Evolutionary conservation across 2,888 invertebrate species (phyloP).

Genomic region (Cataglyphis altisquamis): DNA sequence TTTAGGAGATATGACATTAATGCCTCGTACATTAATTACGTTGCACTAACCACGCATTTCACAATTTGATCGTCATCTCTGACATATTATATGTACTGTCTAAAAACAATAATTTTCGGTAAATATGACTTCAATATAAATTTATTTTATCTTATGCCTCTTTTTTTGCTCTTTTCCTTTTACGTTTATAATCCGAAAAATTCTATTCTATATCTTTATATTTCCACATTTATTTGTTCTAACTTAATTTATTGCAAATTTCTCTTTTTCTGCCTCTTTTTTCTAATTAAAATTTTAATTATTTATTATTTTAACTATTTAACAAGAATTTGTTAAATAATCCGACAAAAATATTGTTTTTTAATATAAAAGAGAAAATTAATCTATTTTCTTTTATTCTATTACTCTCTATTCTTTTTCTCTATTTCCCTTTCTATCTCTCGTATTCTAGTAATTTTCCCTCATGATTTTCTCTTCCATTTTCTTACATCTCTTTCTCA

Average conservation of each 20-base stretch:
- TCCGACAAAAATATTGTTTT: background rate
- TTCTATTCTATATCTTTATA: background rate
- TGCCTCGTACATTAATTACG: constrained; percentile 22
- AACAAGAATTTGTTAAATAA: background rate
- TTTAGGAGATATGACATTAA: constrained; percentile 45
- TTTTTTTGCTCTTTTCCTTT: background rate
- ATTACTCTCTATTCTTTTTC: background rate
- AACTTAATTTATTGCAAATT: too few relatives aligned
- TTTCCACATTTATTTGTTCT: background rate
- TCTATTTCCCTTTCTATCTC: background rate
- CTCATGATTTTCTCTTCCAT: constrained; percentile 13
- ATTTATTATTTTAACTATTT: background rate
- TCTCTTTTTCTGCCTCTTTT: background rate
- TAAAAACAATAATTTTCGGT: background rate
- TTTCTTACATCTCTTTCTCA: constrained; percentile 5
- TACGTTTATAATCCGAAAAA: background rate
- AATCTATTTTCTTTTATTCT: background rate
- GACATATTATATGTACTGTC: background rate
- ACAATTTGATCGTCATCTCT: background rate
- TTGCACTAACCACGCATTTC: background rate
- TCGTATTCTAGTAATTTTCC: background rate
- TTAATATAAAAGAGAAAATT: background rate
- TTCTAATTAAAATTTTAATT: background rate
- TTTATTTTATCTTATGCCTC: background rate
- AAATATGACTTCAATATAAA: background rate